Evolutionary conservation across 2,888 invertebrate genomes (phyloP).

Genomic region (Agrotis exclamationis): DNA sequence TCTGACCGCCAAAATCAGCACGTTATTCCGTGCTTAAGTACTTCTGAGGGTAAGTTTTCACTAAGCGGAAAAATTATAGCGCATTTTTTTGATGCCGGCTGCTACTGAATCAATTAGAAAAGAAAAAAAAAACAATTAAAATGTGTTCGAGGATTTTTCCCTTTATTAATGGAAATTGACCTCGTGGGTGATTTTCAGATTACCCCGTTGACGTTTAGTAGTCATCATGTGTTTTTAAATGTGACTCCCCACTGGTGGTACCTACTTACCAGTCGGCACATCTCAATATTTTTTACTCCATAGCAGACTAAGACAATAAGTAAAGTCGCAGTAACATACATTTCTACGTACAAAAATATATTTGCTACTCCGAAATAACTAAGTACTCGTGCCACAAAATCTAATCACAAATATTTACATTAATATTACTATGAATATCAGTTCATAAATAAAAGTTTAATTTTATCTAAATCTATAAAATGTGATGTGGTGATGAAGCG

Average conservation of each 20-base stretch:
- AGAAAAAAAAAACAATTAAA: too few species aligned
- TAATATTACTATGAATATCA: constrained; percentile 29
- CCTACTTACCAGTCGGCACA: too few species aligned
- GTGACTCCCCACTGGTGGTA: too few species aligned
- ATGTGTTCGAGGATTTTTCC: too few species aligned
- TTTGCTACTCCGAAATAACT: constrained; percentile 31
- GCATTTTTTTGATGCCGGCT: too few species aligned
- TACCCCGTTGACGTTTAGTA: too few species aligned
- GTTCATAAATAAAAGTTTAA: constrained; percentile 38
- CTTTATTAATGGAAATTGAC: too few species aligned
- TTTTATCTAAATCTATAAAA: constrained; percentile 37
- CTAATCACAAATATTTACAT: constrained; percentile 44
- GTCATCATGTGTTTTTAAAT: too few species aligned
- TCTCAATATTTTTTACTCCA: too few species aligned
- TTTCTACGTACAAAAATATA: neutral
- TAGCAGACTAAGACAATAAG: neutral
- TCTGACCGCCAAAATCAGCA: constrained; percentile 26
- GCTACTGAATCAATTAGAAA: too few species aligned
- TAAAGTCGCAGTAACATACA: neutral
- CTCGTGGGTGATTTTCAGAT: neutral
- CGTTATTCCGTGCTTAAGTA: neutral
- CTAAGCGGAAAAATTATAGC: too few species aligned
- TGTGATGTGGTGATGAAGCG: constrained; percentile 31
- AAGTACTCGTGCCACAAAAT: constrained; percentile 46
- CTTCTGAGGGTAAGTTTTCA: too few species aligned